Base-by-base conservation (phyloP, 2,888 invertebrate genomes). In the Lissonota sp. region DNA sequence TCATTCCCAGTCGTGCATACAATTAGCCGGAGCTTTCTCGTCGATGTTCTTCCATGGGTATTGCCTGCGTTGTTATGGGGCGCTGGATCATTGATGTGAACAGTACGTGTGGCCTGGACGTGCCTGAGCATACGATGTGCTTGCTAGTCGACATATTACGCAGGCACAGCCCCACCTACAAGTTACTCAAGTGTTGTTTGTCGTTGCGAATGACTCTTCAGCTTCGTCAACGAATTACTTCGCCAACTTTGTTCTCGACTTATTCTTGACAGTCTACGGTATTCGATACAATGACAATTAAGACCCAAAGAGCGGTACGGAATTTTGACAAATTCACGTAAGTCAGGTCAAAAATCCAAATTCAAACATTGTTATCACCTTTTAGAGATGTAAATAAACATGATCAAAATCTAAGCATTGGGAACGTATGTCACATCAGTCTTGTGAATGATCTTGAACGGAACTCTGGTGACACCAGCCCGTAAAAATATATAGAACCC, bases 121-220 rank as follows among this genome's bases (percentile, higher is more conserved):
- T 91, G 92, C 90, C 89, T 89, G 82, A 82, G 91, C 91, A 91
- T 91, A 89, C 91, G 92, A 91, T 91, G 88, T 89, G 91, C 92
- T 89, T 90, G 90, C 90, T 90, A 82, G 79, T 75, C 79, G 55
- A 71, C 71, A 79, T 82, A 79, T 75, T 79, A 82, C 79, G 66
- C 71, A 67, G 67, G 12, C n/a, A 12, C 37, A 49, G 44, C 60
- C 49, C 75, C 51, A 60, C 62, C 71, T 66, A 40, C 16, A 75
- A 67, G 69, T 71, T 66, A 49, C 44, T 75, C 74, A 57, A 57
- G 81, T 72, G 44, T 63, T 66, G 66, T 71, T 75, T 81, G 60
- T 58, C 51, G 71, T 63, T 67, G 57, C 42, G 63, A 26, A 53
- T 26, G 55, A 37, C 53, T 49, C 70, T 70, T 39, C 69, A 49